Conservation (phyloP, 2,797 vertebrate genomes). For the Lemur catta region DNA sequence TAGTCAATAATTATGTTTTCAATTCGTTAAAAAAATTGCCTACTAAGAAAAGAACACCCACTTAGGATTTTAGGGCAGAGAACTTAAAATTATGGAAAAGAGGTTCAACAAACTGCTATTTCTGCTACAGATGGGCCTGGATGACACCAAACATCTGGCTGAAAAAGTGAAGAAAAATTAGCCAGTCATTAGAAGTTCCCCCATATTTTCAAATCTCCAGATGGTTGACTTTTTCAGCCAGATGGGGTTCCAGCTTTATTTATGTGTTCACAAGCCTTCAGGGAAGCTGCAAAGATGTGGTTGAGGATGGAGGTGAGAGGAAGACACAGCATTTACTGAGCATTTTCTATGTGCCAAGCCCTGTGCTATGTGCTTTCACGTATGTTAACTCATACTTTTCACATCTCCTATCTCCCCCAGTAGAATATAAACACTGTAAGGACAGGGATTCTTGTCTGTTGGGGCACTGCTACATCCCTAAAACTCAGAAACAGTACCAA, state of each 20-base stretch:
- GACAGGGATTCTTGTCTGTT: not conserved
- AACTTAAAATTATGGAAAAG: slow-evolving; percentile 50
- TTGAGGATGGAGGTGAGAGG: not conserved
- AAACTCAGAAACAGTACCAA: not conserved
- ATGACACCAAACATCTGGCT: slow-evolving; percentile 72
- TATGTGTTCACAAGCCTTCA: slow-evolving; percentile 59
- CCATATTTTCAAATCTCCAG: slow-evolving; percentile 72
- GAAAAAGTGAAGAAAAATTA: slow-evolving; percentile 52
- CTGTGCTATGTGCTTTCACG: not conserved
- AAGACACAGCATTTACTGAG: not conserved
- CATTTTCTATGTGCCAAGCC: not conserved
- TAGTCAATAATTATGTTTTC: not conserved
- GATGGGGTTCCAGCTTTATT: slow-evolving; percentile 71
- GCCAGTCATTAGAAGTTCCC: slow-evolving; percentile 68
- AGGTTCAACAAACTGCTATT: slow-evolving; percentile 46
- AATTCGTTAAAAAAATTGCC: not conserved
- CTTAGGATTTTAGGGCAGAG: not conserved
- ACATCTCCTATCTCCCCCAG: fast-evolving
- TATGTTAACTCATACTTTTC: fast-evolving
- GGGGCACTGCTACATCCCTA: not conserved
- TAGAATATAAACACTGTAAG: not conserved
- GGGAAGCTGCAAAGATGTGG: slow-evolving; percentile 43
- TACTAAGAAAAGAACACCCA: slow-evolving; percentile 43
- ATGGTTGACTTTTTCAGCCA: slow-evolving; percentile 70
- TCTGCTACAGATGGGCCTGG: slow-evolving; percentile 50